Evolutionary conservation across 2,888 invertebrate genomes (phyloP), one percentile per base, ranked within the genome.

Genomic region (Agriotes lineatus): DNA sequence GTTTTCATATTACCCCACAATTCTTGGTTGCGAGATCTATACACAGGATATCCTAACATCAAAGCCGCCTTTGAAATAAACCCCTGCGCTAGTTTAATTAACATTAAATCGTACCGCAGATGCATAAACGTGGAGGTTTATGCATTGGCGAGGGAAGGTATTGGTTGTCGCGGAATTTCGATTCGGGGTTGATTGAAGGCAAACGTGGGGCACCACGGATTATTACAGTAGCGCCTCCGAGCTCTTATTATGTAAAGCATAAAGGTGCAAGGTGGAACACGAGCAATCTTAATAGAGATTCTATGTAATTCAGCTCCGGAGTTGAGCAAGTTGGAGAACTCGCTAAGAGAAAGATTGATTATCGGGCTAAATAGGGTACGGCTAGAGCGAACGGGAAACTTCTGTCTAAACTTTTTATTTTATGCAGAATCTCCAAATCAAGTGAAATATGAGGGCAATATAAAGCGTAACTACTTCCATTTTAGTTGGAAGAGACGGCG

Each of bases 271-370:
- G 48, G 48, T 48, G 48, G 25, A 48, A 48, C 48, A 48, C 48
- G 48, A 48, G 25, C 48, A 48, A 48, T 48, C 48, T 48, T 48
- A 48, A 48, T 48, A 48, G 48, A 48, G 48, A 48, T 48, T 48
- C 48, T 48, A n/a, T 48, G 48, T 48, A 48, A 48, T 48, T 48
- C 48, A 48, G 12, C 48, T 12, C 25, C 1, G 10, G 30, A 52
- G 16, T 52, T 52, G 7, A 19, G 30, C 33, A 19, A 52, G 52
- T 52, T 52, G 18, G 33, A 52, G 52, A 33, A 33, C 33, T 33
- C n/a, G 52, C 52, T 52, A 52, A 52, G 33, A 33, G 52, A 52
- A 52, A 52, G 52, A 52, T 52, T 52, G 52, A 52, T 52, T 52
- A 52, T 52, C 33, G 52, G 16, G 18, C 16, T 52, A 52, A 52